phyloP scores from a whole-genome alignment of 2,888 invertebrate genomes.

The Pantelozetes paolii region DNA sequence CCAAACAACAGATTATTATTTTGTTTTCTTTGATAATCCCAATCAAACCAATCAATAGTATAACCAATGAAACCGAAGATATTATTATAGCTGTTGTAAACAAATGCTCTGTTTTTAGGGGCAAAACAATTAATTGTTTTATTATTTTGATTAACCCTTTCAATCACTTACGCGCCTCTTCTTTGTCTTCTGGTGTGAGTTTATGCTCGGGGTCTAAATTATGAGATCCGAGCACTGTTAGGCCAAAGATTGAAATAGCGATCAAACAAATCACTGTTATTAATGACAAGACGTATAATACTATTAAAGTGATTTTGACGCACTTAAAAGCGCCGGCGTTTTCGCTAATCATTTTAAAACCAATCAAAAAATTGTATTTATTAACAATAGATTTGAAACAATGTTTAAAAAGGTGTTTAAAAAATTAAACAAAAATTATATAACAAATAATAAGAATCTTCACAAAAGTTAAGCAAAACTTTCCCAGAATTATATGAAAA shows the following conservation, averaged over 20 bases:
- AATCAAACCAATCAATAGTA: neutral
- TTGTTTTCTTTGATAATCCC: slow-evolving; percentile 8
- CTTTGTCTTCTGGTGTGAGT: neutral
- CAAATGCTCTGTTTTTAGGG: too few species aligned
- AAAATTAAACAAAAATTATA: too few species aligned
- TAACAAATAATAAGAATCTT: too few species aligned
- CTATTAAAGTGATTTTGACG: slow-evolving; percentile 7
- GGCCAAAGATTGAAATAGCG: neutral
- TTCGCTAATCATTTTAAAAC: too few species aligned
- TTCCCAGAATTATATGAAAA: too few species aligned
- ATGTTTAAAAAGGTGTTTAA: too few species aligned
- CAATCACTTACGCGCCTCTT: neutral
- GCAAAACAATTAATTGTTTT: too few species aligned
- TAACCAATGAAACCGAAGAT: neutral
- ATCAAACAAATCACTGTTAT: neutral
- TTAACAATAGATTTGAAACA: too few species aligned
- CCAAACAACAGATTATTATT: too few species aligned
- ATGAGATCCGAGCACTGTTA: neutral
- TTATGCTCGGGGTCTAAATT: neutral
- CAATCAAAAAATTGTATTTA: too few species aligned
- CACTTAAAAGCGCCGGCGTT: neutral
- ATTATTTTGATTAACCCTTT: neutral
- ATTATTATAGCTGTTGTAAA: neutral
- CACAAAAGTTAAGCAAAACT: too few species aligned
- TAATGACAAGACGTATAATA: neutral